These are phyloP conservation scores for Marmota flaviventris DNA, from an alignment of 2,113 vertebrate species.

Conservation along the genomic window DNA sequence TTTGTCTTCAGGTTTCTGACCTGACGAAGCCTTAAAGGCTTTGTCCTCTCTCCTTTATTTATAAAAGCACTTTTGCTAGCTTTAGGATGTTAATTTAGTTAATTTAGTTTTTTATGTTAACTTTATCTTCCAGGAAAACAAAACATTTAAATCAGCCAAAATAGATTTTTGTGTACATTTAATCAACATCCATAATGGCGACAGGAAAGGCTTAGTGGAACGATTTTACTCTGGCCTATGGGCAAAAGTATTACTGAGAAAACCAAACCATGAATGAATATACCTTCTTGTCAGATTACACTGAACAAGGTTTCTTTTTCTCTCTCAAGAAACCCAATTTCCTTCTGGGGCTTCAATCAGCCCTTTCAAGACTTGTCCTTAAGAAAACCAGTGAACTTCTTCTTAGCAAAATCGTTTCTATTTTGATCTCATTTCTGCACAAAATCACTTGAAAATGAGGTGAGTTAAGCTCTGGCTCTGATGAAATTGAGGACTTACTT, in stretches of 20 bases:
- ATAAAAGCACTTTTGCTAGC: neutral
- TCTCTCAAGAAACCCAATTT: neutral
- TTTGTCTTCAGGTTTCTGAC: conserved; percentile 2
- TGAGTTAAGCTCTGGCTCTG: neutral
- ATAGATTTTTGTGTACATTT: neutral
- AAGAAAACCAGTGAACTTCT: conserved; percentile 28
- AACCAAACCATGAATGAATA: neutral
- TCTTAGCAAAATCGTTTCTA: conserved; percentile 35
- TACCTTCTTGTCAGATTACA: neutral
- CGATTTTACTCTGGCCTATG: neutral
- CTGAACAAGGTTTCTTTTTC: neutral
- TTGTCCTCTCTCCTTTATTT: neutral
- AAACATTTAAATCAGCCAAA: neutral
- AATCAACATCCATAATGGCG: neutral
- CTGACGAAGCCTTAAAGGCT: neutral
- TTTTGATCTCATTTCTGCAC: conserved; percentile 62
- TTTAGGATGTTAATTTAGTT: neutral
- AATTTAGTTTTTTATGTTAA: neutral
- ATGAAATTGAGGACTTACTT: conserved; percentile 20
- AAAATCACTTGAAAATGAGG: conserved; percentile 48
- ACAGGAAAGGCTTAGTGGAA: neutral
- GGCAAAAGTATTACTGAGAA: conserved; percentile 30
- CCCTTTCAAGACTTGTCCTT: neutral
- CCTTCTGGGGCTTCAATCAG: neutral
- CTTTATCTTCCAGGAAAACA: neutral